Evolutionary conservation across 2,888 invertebrate genomes (phyloP).

Genomic region (Xestia rhomboidea): DNA sequence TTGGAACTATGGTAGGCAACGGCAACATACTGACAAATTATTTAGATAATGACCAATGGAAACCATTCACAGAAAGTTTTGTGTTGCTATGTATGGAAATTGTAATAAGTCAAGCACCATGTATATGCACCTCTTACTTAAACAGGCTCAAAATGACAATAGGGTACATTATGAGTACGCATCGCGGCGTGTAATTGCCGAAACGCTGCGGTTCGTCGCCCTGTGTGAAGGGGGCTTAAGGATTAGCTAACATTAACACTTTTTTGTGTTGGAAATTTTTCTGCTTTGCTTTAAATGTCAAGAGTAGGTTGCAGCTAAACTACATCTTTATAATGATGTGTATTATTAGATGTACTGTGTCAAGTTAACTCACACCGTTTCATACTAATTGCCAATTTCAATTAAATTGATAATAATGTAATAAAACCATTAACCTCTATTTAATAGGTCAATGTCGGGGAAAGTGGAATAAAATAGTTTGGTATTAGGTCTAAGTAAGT

Average conservation of each 20-base stretch:
- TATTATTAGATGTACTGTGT: neutral
- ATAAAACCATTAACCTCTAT: neutral
- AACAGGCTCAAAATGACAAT: conserved; percentile 38
- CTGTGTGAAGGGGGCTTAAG: conserved; percentile 66
- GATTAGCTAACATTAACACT: conserved; percentile 67
- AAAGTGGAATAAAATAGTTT: neutral
- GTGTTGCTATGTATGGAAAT: neutral
- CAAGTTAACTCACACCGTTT: neutral
- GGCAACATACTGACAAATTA: neutral
- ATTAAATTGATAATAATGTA: neutral
- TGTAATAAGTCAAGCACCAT: conserved; percentile 35
- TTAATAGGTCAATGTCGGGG: neutral
- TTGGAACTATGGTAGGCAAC: neutral
- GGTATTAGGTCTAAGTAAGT: neutral
- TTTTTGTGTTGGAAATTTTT: conserved; percentile 33
- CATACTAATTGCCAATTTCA: neutral
- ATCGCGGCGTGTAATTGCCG: conserved; percentile 68
- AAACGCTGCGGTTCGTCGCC: conserved; percentile 64
- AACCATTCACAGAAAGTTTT: neutral
- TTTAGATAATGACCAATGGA: neutral
- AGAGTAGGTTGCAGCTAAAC: neutral
- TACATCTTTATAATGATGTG: neutral
- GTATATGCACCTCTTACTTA: conserved; percentile 32
- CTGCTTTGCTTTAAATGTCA: conserved; percentile 27
- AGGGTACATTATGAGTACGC: conserved; percentile 57